Evolutionary conservation across 2,797 vertebrate genomes (phyloP), one percentile per base, ranked within the genome.

Genomic region (Acanthurus tractus): DNA sequence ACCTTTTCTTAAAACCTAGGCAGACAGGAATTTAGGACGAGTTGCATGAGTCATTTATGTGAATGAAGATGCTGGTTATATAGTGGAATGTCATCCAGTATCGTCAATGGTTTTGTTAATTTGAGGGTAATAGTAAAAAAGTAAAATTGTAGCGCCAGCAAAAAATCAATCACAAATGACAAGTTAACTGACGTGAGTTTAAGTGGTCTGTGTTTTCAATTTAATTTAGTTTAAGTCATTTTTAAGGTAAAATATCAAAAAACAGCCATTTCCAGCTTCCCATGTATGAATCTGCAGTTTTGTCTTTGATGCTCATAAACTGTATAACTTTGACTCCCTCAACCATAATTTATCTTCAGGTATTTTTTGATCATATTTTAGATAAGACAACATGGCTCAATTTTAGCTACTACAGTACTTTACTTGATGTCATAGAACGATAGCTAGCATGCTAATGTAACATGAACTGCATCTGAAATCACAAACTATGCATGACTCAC

Each of bases 1-100:
- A 90, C 80, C 89, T 82, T 62, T 82, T 44, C 67, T 78, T 50
- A 74, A 86, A 82, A 54, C 62, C 78, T 46, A 48, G 12, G 57
- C 75, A 70, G 67, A 67, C 75, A 76, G 73, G 25, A 69, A 84
- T 81, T 84, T 70, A 66, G 54, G 67, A 57, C 23, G 2, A 81
- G 70, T 22, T 65, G 50, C 15, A 52, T 22, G 70, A 85, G 74
- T 81, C 70, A 82, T 73, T 74, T 50, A 17, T 49, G 64, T 66
- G 58, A 50, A 25, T 42, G 57, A 71, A 88, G 73, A 49, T 20
- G 55, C 66, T 42, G 44, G 65, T 52, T 67, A 29, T 46, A 23
- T 8, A n/a, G 23, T 25, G 17, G 25, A 65, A 73, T 68, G 52
- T 18, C 38, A 29, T 20, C 13, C 53, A 29, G 5, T 29, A 29